Conservation (phyloP, 1,140 invertebrate species). For the Ceratina calcarata region DNA sequence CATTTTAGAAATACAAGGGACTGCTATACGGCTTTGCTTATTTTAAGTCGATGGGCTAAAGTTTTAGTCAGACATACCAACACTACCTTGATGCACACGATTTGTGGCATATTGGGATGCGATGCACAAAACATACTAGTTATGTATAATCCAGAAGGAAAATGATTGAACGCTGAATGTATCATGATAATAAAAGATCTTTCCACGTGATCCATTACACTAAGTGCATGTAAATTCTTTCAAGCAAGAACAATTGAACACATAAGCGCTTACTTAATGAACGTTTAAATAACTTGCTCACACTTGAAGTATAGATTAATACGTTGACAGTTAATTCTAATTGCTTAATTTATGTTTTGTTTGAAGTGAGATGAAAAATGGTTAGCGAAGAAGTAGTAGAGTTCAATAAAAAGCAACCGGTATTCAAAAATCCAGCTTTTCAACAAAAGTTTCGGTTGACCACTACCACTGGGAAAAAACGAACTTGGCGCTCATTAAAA, state of each 20-base stretch:
- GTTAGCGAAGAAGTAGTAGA: constrained; percentile 73
- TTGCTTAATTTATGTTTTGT: neutral
- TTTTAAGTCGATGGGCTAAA: constrained; percentile 61
- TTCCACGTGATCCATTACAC: neutral
- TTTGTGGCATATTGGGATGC: constrained; percentile 57
- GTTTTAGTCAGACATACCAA: constrained; percentile 57
- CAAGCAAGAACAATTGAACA: neutral
- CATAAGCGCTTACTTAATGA: neutral
- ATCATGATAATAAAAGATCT: constrained; percentile 12
- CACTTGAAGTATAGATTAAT: neutral
- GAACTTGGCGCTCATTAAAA: constrained; percentile 88
- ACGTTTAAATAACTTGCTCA: neutral
- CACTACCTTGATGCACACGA: constrained; percentile 56
- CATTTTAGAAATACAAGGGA: constrained; percentile 46
- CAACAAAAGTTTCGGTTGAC: constrained; percentile 78
- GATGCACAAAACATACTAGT: constrained; percentile 55
- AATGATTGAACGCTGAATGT: constrained; percentile 7
- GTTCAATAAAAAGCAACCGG: constrained; percentile 68
- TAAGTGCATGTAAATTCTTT: neutral
- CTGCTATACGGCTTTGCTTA: constrained; percentile 57
- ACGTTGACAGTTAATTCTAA: neutral
- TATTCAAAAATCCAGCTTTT: constrained; percentile 75
- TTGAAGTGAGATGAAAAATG: constrained; percentile 64
- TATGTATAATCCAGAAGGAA: constrained; percentile 41
- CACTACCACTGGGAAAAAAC: constrained; percentile 84